Conservation (phyloP, 2,113 vertebrate genomes). For the Trogon melanurus region DNA sequence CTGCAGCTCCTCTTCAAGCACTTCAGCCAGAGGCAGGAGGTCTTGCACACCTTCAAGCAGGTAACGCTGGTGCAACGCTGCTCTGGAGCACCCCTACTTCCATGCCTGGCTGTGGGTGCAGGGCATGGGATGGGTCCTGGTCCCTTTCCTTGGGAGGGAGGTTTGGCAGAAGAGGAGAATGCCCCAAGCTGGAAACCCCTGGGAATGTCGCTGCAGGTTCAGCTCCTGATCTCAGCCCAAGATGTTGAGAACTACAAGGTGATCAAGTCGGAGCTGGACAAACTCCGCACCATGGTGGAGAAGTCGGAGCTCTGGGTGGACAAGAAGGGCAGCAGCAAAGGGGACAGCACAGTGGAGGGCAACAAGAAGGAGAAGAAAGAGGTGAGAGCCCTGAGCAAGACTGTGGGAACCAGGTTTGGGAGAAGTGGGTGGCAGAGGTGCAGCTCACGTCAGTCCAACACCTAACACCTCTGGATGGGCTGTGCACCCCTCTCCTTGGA, state of each 20-base stretch:
- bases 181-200: neutral
- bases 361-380: slow-evolving; percentile 85
- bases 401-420: rapidly evolving
- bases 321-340: slow-evolving; percentile 86
- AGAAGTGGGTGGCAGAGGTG: neutral
- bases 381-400: slow-evolving; percentile 47
- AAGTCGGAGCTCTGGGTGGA: slow-evolving; percentile 98
- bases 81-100: neutral
- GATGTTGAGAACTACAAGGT: slow-evolving; percentile 98
- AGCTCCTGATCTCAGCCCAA: slow-evolving; percentile 93
- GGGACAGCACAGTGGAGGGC: slow-evolving; percentile 74
- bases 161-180: neutral
- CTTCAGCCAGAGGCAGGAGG: slow-evolving; percentile 97
- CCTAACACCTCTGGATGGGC: rapidly evolving
- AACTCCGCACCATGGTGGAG: slow-evolving; percentile 94
- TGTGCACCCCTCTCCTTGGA: neutral
- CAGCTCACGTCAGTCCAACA: neutral
- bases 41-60: slow-evolving; percentile 97
- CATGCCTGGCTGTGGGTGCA: rapidly evolving
- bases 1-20: slow-evolving; percentile 98
- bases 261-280: slow-evolving; percentile 93
- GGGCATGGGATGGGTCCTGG: rapidly evolving
- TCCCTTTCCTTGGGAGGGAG: neutral
- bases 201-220: slow-evolving; percentile 79
- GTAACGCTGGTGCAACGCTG: slow-evolving; percentile 50